Conservation (phyloP, 2,888 invertebrate genomes). For the Drosophila mimetica region DNA sequence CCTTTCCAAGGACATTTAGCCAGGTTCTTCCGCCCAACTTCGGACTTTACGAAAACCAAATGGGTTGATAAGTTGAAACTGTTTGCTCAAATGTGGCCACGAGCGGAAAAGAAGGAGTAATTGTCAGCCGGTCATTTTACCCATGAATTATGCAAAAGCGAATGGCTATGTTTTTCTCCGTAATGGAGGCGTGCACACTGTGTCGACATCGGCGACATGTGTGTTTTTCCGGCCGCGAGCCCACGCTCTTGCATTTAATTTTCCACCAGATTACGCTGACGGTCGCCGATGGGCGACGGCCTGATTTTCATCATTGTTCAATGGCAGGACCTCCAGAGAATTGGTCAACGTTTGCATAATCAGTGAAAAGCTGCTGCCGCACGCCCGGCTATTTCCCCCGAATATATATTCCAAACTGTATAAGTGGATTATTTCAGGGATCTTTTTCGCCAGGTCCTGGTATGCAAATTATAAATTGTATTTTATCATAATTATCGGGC, state of each 20-base stretch:
- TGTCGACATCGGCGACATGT: conserved; percentile 23
- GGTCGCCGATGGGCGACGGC: conserved; percentile 24
- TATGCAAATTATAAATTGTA: conserved; percentile 16
- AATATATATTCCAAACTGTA: conserved; percentile 7
- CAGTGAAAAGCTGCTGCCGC: conserved; percentile 28
- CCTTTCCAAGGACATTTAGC: conserved; percentile 9
- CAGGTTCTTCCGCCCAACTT: conserved; percentile 27
- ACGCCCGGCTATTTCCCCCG: conserved; percentile 9
- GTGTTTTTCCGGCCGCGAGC: not conserved
- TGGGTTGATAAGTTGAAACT: conserved; percentile 47
- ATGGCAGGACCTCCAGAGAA: conserved; percentile 52
- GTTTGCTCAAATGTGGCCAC: conserved; percentile 27
- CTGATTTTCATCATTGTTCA: conserved; percentile 52
- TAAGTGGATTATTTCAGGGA: conserved; percentile 27
- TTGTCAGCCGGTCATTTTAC: conserved; percentile 49
- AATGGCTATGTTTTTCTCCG: conserved; percentile 48
- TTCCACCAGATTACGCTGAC: conserved; percentile 57
- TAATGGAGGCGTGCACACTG: conserved; percentile 9
- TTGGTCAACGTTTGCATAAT: conserved; percentile 62
- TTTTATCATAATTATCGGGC: conserved; percentile 13
- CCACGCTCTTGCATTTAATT: conserved; percentile 58
- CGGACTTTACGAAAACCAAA: conserved; percentile 16
- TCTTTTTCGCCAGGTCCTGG: not conserved
- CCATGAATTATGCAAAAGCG: conserved; percentile 67
- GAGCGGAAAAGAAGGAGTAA: conserved; percentile 8